These are phyloP conservation scores for Nebria salina DNA, from an alignment of 2,888 invertebrate species.

Conservation along the genomic window DNA sequence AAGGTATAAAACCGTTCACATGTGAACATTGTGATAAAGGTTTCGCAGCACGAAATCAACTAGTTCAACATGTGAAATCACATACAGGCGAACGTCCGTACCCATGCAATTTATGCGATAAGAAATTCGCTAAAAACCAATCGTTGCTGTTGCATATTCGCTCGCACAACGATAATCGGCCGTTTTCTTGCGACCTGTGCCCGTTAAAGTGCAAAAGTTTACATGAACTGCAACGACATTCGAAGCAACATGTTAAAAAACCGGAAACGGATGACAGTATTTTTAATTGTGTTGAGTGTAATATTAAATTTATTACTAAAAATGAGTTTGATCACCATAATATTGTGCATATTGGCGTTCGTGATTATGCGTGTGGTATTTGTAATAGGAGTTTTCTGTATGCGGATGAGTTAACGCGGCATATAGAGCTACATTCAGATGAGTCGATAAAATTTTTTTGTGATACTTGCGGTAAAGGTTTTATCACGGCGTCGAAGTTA, in stretches of 20 bases:
- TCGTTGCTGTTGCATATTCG: slow-evolving; percentile 30
- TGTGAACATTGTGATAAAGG: slow-evolving; percentile 14
- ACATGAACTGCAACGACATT: slow-evolving; percentile 30
- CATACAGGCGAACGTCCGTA: slow-evolving; percentile 34
- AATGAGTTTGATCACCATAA: slow-evolving; percentile 26
- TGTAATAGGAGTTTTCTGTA: slow-evolving; percentile 38
- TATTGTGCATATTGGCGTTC: slow-evolving; percentile 28
- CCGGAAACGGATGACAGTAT: slow-evolving; percentile 29
- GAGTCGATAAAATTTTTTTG: slow-evolving; percentile 19
- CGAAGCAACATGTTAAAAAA: slow-evolving; percentile 17
- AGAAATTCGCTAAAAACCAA: slow-evolving; percentile 25
- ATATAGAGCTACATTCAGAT: slow-evolving; percentile 30
- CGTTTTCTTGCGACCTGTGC: slow-evolving; percentile 31
- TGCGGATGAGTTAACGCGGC: slow-evolving; percentile 29
- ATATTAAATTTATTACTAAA: slow-evolving; percentile 35
- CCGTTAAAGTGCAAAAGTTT: slow-evolving; percentile 28
- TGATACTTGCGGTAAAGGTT: slow-evolving; percentile 27
- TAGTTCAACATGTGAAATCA: neutral
- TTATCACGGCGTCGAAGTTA: slow-evolving; percentile 25
- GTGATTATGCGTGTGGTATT: slow-evolving; percentile 30
- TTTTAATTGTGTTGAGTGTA: slow-evolving; percentile 30
- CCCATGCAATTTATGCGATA: slow-evolving; percentile 31
- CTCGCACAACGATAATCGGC: slow-evolving; percentile 31
- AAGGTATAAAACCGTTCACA: neutral
- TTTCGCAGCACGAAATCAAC: slow-evolving; percentile 26